phyloP scores from a whole-genome alignment of 2,888 invertebrate species.

The Zonitis immaculata region DNA sequence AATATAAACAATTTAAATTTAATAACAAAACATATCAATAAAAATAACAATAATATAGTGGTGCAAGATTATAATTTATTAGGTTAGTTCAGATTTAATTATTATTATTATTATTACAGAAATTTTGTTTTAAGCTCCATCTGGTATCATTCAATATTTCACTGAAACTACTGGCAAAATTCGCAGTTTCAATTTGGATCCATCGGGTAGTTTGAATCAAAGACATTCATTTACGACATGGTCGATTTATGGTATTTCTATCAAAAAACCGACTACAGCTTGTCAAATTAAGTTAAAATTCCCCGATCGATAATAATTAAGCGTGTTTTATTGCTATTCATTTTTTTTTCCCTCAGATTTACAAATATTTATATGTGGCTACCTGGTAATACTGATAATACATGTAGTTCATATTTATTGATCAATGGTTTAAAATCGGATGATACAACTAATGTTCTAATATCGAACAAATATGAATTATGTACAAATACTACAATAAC shows the following conservation, averaged over 20 bases:
- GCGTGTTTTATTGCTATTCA: background rate
- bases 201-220: slow-evolving; percentile 1
- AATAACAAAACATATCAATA: too few species aligned
- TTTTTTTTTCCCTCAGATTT: slow-evolving; percentile 24
- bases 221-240: slow-evolving; percentile 25
- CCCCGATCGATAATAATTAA: background rate
- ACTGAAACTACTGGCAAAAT: slow-evolving; percentile 55
- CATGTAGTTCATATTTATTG: slow-evolving; percentile 28
- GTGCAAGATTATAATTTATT: slow-evolving; percentile 23
- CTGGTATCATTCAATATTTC: slow-evolving; percentile 64
- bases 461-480: background rate
- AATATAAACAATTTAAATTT: slow-evolving; percentile 19
- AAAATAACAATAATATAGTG: slow-evolving; percentile 15
- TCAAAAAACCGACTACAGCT: slow-evolving; percentile 47
- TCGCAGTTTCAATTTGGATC: slow-evolving; percentile 58
- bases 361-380: slow-evolving; percentile 24
- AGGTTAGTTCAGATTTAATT: slow-evolving; percentile 22
- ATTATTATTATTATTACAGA: background rate
- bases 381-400: slow-evolving; percentile 16
- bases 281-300: slow-evolving; percentile 37
- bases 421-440: slow-evolving; percentile 24
- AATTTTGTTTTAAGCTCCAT: slow-evolving; percentile 51
- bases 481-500: background rate
- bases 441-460: background rate
- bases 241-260: slow-evolving; percentile 61